phyloP scores from a whole-genome alignment of 2,888 invertebrate species.

The Parochlus steinenii region DNA sequence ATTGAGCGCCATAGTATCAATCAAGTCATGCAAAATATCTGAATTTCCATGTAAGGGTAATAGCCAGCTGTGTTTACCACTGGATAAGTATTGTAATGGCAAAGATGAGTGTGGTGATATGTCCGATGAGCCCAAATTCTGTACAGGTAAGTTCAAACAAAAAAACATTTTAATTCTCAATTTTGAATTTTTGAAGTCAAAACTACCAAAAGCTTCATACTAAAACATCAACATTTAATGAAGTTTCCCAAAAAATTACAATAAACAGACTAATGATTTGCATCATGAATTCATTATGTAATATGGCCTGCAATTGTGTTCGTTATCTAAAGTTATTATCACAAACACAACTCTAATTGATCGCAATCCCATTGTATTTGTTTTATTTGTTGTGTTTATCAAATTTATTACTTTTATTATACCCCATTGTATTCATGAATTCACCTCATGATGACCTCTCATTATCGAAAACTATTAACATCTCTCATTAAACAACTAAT shows the following conservation, averaged over 20 bases:
- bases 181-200: slow-evolving; percentile 2
- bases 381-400: too few relatives aligned
- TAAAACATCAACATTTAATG: too few relatives aligned
- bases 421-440: too few relatives aligned
- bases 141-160: slow-evolving; percentile 40
- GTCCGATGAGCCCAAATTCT: slow-evolving; percentile 68
- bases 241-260: not conserved
- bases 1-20: slow-evolving; percentile 6
- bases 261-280: not conserved
- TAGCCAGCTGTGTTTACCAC: slow-evolving; percentile 55
- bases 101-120: slow-evolving; percentile 68
- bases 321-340: too few relatives aligned
- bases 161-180: slow-evolving; percentile 13
- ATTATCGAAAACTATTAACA: too few relatives aligned
- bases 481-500: too few relatives aligned
- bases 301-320: not conserved
- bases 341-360: too few relatives aligned
- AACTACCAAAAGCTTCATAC: too few relatives aligned
- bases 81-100: slow-evolving; percentile 77
- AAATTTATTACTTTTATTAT: too few relatives aligned
- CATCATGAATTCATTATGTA: not conserved
- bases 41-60: slow-evolving; percentile 58
- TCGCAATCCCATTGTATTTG: too few relatives aligned
- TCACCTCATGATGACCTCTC: too few relatives aligned
- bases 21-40: slow-evolving; percentile 49